A percentile compares a stretch with the other conserved stretches of the same genome.
These are phyloP conservation scores for Oxycera nigricornis DNA, from an alignment of 2,888 invertebrate genomes.

Conservation along the genomic window DNA sequence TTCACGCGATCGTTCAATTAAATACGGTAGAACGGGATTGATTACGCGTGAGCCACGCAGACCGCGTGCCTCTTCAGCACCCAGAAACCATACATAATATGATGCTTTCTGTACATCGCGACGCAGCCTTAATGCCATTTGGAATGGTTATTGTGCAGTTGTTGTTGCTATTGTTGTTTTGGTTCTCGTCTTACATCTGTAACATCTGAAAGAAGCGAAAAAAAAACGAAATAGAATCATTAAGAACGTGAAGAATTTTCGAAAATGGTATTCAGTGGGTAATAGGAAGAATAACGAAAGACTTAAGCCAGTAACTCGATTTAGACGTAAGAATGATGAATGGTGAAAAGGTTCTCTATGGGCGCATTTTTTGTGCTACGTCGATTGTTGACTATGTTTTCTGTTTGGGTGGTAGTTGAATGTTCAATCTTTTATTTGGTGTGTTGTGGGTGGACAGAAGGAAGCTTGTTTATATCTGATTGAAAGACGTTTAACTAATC, in stretches of 20 bases:
- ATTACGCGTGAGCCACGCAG: constrained; percentile 85
- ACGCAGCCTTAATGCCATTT: constrained; percentile 79
- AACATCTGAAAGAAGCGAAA: constrained; percentile 24
- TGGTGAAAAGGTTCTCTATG: neutral
- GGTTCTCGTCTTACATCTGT: constrained; percentile 23
- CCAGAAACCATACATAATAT: constrained; percentile 93
- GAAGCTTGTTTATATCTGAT: no score
- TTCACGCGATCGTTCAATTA: constrained; percentile 84
- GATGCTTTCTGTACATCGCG: constrained; percentile 90
- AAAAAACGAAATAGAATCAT: neutral
- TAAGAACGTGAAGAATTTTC: no score
- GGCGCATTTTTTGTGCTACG: no score
- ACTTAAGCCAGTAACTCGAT: constrained; percentile 10
- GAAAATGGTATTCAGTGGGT: no score
- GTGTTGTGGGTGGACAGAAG: no score
- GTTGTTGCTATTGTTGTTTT: neutral
- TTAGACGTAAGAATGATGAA: neutral
- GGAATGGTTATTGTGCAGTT: constrained; percentile 24
- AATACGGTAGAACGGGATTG: constrained; percentile 81
- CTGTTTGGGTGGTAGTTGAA: no score
- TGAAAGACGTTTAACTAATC: no score
- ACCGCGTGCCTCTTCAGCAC: constrained; percentile 93
- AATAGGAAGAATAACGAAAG: constrained; percentile 18
- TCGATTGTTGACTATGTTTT: no score
- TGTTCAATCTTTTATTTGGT: no score